phyloP scores from a whole-genome alignment of 2,888 invertebrate genomes.

The Thera obeliscata region DNA sequence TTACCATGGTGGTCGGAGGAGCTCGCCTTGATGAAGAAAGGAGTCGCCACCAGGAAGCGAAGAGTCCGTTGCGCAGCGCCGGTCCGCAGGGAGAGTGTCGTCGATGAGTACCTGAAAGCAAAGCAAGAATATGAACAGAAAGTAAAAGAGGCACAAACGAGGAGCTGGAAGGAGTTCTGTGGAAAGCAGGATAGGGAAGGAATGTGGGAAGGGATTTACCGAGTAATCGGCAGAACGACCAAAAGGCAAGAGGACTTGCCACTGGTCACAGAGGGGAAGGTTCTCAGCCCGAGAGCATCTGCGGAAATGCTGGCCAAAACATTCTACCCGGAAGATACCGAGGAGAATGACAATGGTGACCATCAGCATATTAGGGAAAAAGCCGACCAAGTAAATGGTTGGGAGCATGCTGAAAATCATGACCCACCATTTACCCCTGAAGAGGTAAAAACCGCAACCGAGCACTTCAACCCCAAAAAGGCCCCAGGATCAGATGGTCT shows the following conservation, averaged over 20 bases:
- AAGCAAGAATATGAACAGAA: too few relatives aligned
- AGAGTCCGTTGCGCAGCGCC: too few relatives aligned
- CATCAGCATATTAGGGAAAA: slow-evolving; percentile 11
- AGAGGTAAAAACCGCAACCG: too few relatives aligned
- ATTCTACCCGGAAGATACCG: slow-evolving; percentile 25
- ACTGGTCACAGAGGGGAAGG: too few relatives aligned
- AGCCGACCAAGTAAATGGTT: slow-evolving; percentile 18
- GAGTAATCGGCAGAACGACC: neutral
- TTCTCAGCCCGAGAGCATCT: neutral
- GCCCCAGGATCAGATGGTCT: slow-evolving; percentile 15
- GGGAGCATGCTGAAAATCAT: slow-evolving; percentile 3
- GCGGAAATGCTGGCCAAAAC: slow-evolving; percentile 16
- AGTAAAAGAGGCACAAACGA: neutral
- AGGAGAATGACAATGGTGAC: slow-evolving; percentile 8
- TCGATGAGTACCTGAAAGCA: too few relatives aligned
- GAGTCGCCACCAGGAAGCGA: too few relatives aligned
- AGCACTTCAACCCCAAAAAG: too few relatives aligned
- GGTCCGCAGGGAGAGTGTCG: too few relatives aligned
- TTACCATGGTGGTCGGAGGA: slow-evolving; percentile 29
- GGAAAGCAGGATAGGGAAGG: too few relatives aligned
- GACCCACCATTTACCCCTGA: slow-evolving; percentile 35
- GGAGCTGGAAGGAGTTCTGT: neutral
- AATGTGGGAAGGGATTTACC: too few relatives aligned
- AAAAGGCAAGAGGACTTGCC: neutral
- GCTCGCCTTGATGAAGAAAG: slow-evolving; percentile 5